Conservation (phyloP, 1,140 invertebrate genomes). For the Zaprionus africanus region DNA sequence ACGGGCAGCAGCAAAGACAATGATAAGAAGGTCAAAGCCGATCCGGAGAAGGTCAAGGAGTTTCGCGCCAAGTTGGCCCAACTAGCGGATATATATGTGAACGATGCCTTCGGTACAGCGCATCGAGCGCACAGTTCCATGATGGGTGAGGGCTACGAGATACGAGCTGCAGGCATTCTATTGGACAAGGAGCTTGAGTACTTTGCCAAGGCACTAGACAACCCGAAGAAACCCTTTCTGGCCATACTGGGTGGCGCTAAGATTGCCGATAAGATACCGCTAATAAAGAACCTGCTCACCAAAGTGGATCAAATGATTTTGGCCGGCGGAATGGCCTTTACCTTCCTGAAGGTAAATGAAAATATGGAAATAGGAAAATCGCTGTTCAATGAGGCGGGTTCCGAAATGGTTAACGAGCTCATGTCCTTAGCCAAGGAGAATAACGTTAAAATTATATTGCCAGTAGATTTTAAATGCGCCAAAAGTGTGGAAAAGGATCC, state of each 20-base stretch:
- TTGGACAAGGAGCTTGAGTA: constrained; percentile 98
- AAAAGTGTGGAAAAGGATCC: constrained; percentile 98
- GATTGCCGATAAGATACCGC: constrained; percentile 99
- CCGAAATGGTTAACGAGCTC: constrained; percentile 95
- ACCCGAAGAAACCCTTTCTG: constrained; percentile 97
- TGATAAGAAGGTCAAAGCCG: constrained; percentile 91
- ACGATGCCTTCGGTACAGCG: constrained; percentile 99
- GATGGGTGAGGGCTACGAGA: constrained; percentile 94
- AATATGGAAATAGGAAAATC: constrained; percentile 98
- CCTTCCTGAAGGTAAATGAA: constrained; percentile 97
- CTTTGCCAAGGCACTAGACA: constrained; percentile 98
- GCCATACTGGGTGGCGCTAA: constrained; percentile 99
- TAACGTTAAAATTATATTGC: constrained; percentile 97
- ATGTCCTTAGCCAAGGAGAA: constrained; percentile 96
- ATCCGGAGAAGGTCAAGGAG: constrained; percentile 87
- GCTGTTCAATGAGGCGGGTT: constrained; percentile 96
- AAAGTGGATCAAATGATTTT: constrained; percentile 99
- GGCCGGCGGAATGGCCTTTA: constrained; percentile 99
- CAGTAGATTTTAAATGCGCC: constrained; percentile 97
- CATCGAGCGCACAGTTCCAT: constrained; percentile 98
- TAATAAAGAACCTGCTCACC: constrained; percentile 99
- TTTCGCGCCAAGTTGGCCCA: constrained; percentile 96
- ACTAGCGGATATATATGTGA: constrained; percentile 98
- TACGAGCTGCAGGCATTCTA: constrained; percentile 96
- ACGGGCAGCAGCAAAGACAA: constrained; percentile 97